Conservation (phyloP, 2,113 vertebrate genomes). For the Odocoileus virginianus region DNA sequence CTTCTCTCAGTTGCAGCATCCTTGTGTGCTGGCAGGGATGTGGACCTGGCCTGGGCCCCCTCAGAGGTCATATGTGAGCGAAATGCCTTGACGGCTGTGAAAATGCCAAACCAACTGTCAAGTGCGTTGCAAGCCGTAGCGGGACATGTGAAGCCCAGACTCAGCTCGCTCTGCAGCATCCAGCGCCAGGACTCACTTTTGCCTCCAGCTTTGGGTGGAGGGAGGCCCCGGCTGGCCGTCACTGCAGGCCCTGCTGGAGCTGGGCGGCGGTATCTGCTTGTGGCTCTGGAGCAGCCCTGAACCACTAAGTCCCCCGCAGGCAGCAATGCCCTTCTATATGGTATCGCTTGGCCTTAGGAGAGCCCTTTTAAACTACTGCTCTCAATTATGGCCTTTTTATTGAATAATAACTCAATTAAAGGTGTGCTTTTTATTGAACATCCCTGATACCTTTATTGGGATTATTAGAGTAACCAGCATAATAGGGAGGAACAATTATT, state of each 20-base stretch:
- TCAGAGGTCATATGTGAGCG: rapidly evolving
- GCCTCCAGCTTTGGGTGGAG: background rate
- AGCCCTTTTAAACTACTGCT: slow-evolving; percentile 62
- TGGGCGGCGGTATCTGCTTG: rapidly evolving
- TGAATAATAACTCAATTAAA: slow-evolving; percentile 77
- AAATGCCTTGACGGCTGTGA: rapidly evolving
- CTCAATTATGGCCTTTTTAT: slow-evolving; percentile 70
- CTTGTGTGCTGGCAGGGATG: rapidly evolving
- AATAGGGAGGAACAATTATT: slow-evolving; percentile 73
- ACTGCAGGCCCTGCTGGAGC: background rate
- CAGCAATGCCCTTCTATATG: slow-evolving; percentile 54
- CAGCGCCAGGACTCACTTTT: rapidly evolving
- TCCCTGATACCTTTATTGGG: slow-evolving; percentile 68
- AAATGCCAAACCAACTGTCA: rapidly evolving
- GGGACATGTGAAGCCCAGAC: rapidly evolving
- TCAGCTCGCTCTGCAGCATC: background rate
- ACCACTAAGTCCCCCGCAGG: background rate
- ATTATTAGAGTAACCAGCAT: slow-evolving; percentile 69
- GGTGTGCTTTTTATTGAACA: slow-evolving; percentile 74
- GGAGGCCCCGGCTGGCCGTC: no score
- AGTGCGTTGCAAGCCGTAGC: background rate
- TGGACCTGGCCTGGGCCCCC: background rate
- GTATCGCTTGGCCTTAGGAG: slow-evolving; percentile 50
- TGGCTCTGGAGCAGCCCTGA: background rate
- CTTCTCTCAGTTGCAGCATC: background rate